These are phyloP conservation scores for Saturnia japonica DNA, from an alignment of 2,888 invertebrate genomes.

Conservation along the genomic window DNA sequence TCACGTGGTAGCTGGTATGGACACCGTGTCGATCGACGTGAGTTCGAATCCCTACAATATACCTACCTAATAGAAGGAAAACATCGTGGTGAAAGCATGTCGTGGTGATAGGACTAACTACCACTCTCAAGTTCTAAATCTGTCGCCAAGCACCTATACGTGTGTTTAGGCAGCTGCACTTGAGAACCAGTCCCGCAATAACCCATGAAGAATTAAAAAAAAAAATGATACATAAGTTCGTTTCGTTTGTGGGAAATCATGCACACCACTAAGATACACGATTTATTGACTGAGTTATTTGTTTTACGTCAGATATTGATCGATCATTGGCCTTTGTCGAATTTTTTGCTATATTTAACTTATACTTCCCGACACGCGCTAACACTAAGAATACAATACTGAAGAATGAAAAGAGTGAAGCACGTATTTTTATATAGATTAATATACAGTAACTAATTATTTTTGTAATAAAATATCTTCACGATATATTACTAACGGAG, in stretches of 20 bases:
- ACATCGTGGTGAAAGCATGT: too few relatives aligned
- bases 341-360: constrained; percentile 56
- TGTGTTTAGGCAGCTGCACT: too few relatives aligned
- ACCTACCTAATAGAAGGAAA: too few relatives aligned
- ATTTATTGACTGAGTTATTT: constrained; percentile 69
- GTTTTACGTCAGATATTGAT: constrained; percentile 76
- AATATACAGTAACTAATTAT: not conserved
- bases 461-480: not conserved
- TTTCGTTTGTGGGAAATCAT: constrained; percentile 45
- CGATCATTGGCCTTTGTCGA: constrained; percentile 66
- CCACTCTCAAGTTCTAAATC: too few relatives aligned
- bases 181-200: too few relatives aligned
- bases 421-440: constrained; percentile 4
- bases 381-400: constrained; percentile 20
- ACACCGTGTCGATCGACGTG: too few relatives aligned
- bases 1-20: too few relatives aligned
- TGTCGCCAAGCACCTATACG: too few relatives aligned
- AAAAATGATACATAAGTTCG: not conserved
- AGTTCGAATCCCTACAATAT: too few relatives aligned
- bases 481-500: not conserved
- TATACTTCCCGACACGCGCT: constrained; percentile 40
- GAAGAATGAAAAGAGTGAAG: not conserved
- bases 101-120: too few relatives aligned
- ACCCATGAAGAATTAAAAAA: too few relatives aligned
- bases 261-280: constrained; percentile 56